These are phyloP conservation scores for Ageneiosus marmoratus DNA, from an alignment of 2,113 vertebrate species.

Conservation along the genomic window DNA sequence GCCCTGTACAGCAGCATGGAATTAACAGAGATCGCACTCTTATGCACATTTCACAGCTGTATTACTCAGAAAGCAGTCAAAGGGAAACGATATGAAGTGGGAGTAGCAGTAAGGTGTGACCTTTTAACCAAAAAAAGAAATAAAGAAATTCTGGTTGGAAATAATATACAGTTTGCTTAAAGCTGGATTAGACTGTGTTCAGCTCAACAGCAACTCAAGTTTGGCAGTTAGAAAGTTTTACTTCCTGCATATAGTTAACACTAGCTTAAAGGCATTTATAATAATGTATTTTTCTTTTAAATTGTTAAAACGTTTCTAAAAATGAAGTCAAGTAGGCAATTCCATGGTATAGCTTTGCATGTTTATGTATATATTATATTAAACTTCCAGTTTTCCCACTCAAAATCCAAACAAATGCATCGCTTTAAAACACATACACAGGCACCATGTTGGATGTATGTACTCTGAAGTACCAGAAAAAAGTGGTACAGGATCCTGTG, in stretches of 20 bases:
- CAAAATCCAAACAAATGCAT: not conserved
- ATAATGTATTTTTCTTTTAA: not conserved
- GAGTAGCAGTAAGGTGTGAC: conserved; percentile 2
- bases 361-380: not conserved
- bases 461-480: too few relatives aligned
- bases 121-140: conserved; percentile 4
- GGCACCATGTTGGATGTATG: too few relatives aligned
- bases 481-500: too few relatives aligned
- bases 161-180: not conserved
- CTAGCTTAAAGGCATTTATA: not conserved
- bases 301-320: not conserved
- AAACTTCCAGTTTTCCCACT: not conserved
- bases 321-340: not conserved
- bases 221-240: not conserved
- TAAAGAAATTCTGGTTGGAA: not conserved
- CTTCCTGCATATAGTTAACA: not conserved
- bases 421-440: not conserved
- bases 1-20: not conserved
- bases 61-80: conserved; percentile 19
- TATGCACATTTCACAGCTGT: conserved; percentile 21
- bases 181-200: not conserved
- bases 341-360: not conserved
- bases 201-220: not conserved
- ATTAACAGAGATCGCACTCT: not conserved
- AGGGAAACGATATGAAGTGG: conserved; percentile 5